Evolutionary conservation across 1,140 invertebrate genomes (phyloP), one percentile per base, ranked within the genome.

Genomic region (Chironomus tepperi): DNA sequence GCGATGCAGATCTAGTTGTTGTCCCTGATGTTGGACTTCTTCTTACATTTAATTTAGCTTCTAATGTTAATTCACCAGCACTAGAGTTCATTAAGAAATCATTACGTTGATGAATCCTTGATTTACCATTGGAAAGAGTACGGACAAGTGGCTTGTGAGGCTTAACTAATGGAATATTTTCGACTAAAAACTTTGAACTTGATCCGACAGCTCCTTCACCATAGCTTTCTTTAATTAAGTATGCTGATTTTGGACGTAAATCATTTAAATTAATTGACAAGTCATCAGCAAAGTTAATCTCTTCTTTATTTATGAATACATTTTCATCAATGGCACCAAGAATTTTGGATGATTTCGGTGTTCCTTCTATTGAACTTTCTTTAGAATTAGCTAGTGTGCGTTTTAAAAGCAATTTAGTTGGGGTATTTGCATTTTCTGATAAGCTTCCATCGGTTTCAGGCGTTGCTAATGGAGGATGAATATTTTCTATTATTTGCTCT

Each of bases 401-500:
- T 21, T 70, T 70, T 6, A 70, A 16, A 70, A 70, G 65, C 16
- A 70, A 18, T 21, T 70, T 70, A 21, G 65, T 19, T n/a, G 65
- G 65, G 3, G 65, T 70, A 42, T 83, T 84, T 79, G 65, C 18
- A 42, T 83, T 84, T 79, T 86, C 85, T 77, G 84, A 83, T 77
- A 87, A 81, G 79, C 84, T 86, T 76, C 83, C 84, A 76, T 88
- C 87, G 42, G 87, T 87, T 81, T 88, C 87, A 42, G 87, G 86
- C 6, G 86, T 88, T 3, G 87, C 87, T 74, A 89, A 79, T 9
- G 87, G 87, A 9, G 88, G 87, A 15, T 43, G 42, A 67, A 34
- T 42, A 64, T 64, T 65, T 65, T 74, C 57, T 15, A 67, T 67
- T 34, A 42, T 74, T 67, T 74, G 19, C 12, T 74, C 19, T 8